A percentile compares a stretch with the other conserved stretches of the same genome.
Conservation (phyloP, 1,140 invertebrate genomes). For the Antheraea mylitta region DNA sequence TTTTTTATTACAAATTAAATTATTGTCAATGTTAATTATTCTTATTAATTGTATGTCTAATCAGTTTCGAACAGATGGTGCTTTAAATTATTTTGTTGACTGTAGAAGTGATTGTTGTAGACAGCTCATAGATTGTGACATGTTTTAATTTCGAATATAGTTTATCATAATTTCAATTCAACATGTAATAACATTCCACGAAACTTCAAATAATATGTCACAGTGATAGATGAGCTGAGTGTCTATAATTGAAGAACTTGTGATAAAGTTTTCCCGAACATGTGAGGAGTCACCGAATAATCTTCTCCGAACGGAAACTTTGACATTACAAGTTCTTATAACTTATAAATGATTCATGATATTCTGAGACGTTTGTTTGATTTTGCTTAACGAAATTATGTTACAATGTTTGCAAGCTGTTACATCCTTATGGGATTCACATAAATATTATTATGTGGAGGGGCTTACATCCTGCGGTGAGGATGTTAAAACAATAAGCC, state of each 20-base stretch:
- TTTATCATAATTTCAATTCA: too few relatives aligned
- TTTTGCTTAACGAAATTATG: neutral
- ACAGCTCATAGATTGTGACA: too few relatives aligned
- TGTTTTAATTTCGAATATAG: too few relatives aligned
- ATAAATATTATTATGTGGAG: neutral
- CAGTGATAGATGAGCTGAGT: neutral
- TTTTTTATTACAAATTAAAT: too few relatives aligned
- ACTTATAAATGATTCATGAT: constrained; percentile 5
- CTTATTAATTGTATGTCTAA: too few relatives aligned
- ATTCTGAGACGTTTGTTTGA: neutral
- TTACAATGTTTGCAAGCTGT: neutral
- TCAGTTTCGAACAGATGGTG: too few relatives aligned
- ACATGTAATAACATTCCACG: neutral
- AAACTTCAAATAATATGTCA: neutral
- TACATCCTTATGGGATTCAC: neutral
- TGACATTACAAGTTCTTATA: neutral
- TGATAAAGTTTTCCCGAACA: neutral
- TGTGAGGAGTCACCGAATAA: neutral
- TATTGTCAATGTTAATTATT: too few relatives aligned
- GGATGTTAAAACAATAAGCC: too few relatives aligned
- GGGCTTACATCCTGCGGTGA: too few relatives aligned
- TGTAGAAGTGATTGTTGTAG: too few relatives aligned
- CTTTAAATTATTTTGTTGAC: too few relatives aligned
- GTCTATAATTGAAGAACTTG: neutral
- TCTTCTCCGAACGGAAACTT: neutral